A percentile compares a stretch with the other conserved stretches of the same genome.
These are phyloP conservation scores for Nephrotoma flavescens DNA, from an alignment of 2,888 invertebrate genomes.

Conservation along the genomic window DNA sequence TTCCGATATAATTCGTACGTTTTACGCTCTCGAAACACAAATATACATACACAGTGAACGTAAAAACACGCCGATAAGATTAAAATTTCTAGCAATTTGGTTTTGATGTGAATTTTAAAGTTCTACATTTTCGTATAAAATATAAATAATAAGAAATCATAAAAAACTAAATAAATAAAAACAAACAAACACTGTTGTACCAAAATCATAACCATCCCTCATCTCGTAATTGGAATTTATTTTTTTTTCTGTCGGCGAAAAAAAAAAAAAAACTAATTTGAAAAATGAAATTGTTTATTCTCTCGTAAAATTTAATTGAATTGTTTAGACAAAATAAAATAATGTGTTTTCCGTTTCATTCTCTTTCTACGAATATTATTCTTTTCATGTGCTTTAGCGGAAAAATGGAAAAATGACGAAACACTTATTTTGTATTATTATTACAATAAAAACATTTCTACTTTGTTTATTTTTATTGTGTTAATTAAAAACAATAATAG, in stretches of 20 bases:
- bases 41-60: background rate
- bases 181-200: background rate
- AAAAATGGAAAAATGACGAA: background rate
- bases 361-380: too few relatives aligned
- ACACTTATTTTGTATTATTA: background rate
- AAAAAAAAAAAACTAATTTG: background rate
- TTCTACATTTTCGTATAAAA: background rate
- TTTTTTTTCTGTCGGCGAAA: background rate
- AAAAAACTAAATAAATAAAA: background rate
- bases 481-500: background rate
- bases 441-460: background rate
- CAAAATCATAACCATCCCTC: background rate
- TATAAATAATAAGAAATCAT: background rate
- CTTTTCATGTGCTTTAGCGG: background rate
- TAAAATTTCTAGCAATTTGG: background rate
- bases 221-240: background rate
- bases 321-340: background rate
- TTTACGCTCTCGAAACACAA: background rate
- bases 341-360: background rate
- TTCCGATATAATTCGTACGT: background rate
- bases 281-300: background rate
- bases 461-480: background rate
- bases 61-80: background rate
- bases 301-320: background rate
- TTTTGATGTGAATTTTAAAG: background rate